A percentile compares a stretch with the other conserved stretches of the same genome.
phyloP scores from a whole-genome alignment of 2,113 vertebrate genomes.

The Chamaea fasciata region DNA sequence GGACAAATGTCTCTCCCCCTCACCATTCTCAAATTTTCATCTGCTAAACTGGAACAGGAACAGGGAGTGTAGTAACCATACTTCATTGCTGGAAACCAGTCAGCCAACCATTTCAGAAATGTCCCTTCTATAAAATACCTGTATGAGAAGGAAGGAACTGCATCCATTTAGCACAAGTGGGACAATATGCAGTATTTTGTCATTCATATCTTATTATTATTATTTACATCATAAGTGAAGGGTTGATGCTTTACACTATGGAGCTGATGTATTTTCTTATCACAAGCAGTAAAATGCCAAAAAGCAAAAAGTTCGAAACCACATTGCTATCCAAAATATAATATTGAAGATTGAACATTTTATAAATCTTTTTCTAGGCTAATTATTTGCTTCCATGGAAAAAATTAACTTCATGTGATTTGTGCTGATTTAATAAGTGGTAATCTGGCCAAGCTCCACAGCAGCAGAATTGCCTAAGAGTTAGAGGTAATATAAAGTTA shows the following conservation, averaged over 20 bases:
- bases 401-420: neutral
- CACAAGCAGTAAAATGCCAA: neutral
- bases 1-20: neutral
- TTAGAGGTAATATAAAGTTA: neutral
- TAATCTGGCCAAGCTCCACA: neutral
- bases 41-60: neutral
- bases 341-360: neutral
- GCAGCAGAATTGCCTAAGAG: neutral
- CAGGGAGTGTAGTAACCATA: neutral
- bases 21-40: neutral
- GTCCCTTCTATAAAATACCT: neutral
- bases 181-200: neutral
- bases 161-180: neutral
- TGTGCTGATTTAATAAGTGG: neutral
- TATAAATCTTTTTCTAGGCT: neutral
- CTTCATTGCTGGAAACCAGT: neutral
- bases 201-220: neutral
- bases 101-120: neutral
- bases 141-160: neutral
- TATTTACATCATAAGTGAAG: neutral
- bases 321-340: neutral
- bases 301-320: neutral
- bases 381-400: neutral
- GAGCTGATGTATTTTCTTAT: neutral
- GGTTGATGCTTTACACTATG: neutral